A percentile compares a stretch with the other conserved stretches of the same genome.
Conservation (phyloP, 1,140 invertebrate species). For the Dreissena polymorpha region DNA sequence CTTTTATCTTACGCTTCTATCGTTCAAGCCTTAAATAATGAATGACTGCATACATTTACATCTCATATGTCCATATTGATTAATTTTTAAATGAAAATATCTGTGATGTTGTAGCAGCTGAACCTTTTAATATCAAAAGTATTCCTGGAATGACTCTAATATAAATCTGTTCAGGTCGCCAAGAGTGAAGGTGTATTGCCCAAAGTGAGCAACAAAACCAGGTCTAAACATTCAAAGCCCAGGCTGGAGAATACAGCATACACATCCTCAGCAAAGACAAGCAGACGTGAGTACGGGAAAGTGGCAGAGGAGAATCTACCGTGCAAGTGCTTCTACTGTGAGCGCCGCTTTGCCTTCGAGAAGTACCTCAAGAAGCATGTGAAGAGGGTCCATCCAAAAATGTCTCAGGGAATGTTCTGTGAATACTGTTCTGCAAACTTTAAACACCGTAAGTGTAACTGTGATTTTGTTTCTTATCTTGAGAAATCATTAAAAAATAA, state of each 20-base stretch:
- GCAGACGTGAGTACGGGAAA: constrained; percentile 37
- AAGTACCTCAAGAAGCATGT: constrained; percentile 53
- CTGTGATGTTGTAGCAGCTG: too few species aligned
- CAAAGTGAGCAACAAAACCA: constrained; percentile 3
- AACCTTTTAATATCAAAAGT: too few species aligned
- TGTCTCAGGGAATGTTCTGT: constrained; percentile 42
- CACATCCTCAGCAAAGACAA: constrained; percentile 9
- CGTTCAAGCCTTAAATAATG: too few species aligned
- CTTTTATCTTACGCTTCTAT: too few species aligned
- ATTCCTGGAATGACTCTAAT: background rate
- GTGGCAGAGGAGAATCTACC: constrained; percentile 35
- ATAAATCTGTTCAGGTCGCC: background rate
- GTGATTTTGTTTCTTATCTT: too few species aligned
- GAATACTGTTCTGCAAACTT: constrained; percentile 54
- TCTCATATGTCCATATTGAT: too few species aligned
- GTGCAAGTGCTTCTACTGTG: constrained; percentile 41
- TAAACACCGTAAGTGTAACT: constrained; percentile 35
- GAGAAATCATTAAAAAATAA: background rate
- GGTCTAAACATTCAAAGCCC: background rate
- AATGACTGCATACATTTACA: too few species aligned
- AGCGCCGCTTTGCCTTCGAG: constrained; percentile 47
- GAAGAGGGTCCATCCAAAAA: constrained; percentile 35
- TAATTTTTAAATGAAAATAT: too few species aligned
- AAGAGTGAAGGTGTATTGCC: background rate
- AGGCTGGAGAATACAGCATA: background rate